phyloP scores from a whole-genome alignment of 2,888 invertebrate genomes.

The Tineola bisselliella region DNA sequence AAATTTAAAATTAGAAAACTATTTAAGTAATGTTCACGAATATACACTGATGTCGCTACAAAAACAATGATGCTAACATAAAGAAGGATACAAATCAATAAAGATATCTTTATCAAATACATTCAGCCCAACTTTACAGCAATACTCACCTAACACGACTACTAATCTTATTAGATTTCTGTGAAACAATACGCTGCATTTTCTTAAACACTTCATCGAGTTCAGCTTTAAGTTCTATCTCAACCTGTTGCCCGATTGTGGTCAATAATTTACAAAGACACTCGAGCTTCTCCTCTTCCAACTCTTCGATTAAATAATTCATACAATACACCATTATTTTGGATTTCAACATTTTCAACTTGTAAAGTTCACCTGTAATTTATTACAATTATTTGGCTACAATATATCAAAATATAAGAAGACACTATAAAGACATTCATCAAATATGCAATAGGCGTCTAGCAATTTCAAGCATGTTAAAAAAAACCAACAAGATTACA shows the following conservation, averaged over 20 bases:
- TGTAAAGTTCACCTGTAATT: conserved; percentile 84
- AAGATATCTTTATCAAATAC: too few relatives aligned
- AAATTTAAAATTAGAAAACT: too few relatives aligned
- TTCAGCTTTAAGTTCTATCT: conserved; percentile 42
- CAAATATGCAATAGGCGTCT: too few relatives aligned
- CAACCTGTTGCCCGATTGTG: conserved; percentile 87
- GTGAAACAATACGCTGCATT: conserved; percentile 77
- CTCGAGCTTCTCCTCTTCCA: conserved; percentile 91
- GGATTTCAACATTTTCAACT: conserved; percentile 86
- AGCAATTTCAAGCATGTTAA: too few relatives aligned
- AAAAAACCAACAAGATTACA: too few relatives aligned
- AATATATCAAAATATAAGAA: too few relatives aligned
- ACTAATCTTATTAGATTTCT: conserved; percentile 70
- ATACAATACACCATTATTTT: conserved; percentile 91
- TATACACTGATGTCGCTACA: too few relatives aligned
- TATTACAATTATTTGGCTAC: not conserved
- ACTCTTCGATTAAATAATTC: conserved; percentile 75
- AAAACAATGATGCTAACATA: too few relatives aligned
- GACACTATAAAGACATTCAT: too few relatives aligned
- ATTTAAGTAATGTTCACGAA: too few relatives aligned
- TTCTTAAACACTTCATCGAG: conserved; percentile 70
- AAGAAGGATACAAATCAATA: too few relatives aligned
- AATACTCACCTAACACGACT: conserved; percentile 58
- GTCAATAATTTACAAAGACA: conserved; percentile 91
- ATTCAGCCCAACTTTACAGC: too few relatives aligned